These are phyloP conservation scores for Nothoprocta perdicaria DNA, from an alignment of 2,113 vertebrate genomes.

Conservation along the genomic window DNA sequence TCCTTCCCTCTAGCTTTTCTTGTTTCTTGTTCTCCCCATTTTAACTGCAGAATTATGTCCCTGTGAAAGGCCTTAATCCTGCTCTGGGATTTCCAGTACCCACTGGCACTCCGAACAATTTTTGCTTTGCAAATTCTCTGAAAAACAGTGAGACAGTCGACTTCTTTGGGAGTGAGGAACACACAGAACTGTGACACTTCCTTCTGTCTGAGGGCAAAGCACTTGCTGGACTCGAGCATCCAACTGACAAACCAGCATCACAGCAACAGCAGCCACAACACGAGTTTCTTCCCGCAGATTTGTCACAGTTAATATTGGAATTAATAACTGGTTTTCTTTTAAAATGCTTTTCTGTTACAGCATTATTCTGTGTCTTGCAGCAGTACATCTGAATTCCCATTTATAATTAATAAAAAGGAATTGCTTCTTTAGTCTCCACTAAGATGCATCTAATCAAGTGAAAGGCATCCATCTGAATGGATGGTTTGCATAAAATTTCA, in stretches of 20 bases:
- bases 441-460: not conserved
- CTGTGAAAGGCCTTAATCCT: not conserved
- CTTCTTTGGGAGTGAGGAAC: not conserved
- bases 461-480: not conserved
- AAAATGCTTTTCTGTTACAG: not conserved
- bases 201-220: not conserved
- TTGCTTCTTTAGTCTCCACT: not conserved
- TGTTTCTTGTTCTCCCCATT: not conserved
- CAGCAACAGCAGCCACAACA: not conserved
- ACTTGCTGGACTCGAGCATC: rapidly evolving
- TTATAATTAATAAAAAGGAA: not conserved
- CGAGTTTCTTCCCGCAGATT: not conserved
- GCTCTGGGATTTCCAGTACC: not conserved
- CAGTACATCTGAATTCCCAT: not conserved
- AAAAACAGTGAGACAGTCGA: not conserved
- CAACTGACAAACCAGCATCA: not conserved
- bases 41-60: not conserved
- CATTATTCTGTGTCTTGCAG: not conserved
- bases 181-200: not conserved
- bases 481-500: not conserved
- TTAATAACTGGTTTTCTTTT: not conserved
- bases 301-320: not conserved
- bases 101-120: not conserved
- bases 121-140: not conserved
- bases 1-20: not conserved